Conservation (phyloP, 2,797 vertebrate species). For the Trematomus bernacchii region DNA sequence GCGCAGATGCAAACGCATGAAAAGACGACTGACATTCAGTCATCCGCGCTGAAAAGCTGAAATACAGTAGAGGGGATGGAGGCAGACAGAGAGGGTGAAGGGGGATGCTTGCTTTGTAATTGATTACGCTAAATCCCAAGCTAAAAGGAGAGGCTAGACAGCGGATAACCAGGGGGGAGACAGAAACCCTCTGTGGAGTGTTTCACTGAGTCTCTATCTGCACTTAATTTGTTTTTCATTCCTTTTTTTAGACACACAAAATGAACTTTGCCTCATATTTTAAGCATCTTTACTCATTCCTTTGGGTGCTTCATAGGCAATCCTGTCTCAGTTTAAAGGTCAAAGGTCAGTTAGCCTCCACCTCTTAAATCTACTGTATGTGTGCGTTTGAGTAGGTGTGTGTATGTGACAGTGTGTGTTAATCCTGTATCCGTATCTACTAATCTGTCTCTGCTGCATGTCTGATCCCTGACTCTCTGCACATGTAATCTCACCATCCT, state of each 20-base stretch:
- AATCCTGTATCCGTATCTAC: conserved; percentile 73
- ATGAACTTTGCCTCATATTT: conserved; percentile 1
- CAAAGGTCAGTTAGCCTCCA: conserved; percentile 49
- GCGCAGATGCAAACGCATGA: conserved; percentile 49
- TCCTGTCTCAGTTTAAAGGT: conserved; percentile 29
- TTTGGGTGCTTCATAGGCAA: conserved; percentile 30
- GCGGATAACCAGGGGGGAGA: conserved; percentile 45
- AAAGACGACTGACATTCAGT: conserved; percentile 66
- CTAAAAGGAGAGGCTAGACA: conserved; percentile 63
- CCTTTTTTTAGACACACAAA: background rate
- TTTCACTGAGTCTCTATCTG: conserved; percentile 29
- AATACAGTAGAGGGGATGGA: conserved; percentile 61
- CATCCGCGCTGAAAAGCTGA: conserved; percentile 51
- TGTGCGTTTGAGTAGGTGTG: conserved; percentile 38
- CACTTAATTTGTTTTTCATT: conserved; percentile 19
- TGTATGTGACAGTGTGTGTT: conserved; percentile 43
- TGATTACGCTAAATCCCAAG: conserved; percentile 73
- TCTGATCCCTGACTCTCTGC: conserved; percentile 71
- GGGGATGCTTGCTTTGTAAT: conserved; percentile 62
- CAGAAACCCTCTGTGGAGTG: conserved; percentile 16
- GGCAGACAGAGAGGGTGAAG: conserved; percentile 48
- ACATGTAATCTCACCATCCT: conserved; percentile 68
- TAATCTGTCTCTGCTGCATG: conserved; percentile 68
- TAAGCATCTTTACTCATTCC: conserved; percentile 14
- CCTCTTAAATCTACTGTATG: conserved; percentile 42